A percentile compares a stretch with the other conserved stretches of the same genome.
Conservation (phyloP, 2,888 invertebrate genomes). For the Pilophorus perplexus region DNA sequence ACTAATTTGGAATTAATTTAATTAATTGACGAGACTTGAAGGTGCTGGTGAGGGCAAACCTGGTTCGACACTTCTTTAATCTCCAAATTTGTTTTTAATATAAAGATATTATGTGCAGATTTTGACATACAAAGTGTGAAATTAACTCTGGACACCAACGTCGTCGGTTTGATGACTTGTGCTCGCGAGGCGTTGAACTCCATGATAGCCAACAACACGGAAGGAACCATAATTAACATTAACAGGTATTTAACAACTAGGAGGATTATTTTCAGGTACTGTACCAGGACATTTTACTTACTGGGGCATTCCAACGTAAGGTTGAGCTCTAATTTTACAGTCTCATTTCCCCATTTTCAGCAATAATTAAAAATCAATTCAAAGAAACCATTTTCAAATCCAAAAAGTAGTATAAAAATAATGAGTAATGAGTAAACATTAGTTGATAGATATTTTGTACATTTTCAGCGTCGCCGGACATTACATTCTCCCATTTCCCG, state of each 20-base stretch:
- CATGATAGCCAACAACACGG: slow-evolving; percentile 53
- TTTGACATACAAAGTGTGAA: neutral
- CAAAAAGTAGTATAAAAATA: neutral
- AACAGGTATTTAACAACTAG: too few species aligned
- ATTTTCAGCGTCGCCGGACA: slow-evolving; percentile 21
- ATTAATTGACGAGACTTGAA: too few species aligned
- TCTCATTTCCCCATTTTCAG: too few species aligned
- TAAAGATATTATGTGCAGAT: neutral
- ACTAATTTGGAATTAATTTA: too few species aligned
- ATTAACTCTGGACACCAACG: slow-evolving; percentile 56
- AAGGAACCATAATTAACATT: slow-evolving; percentile 57
- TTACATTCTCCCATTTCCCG: neutral
- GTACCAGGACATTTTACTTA: too few species aligned
- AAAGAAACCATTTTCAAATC: neutral
- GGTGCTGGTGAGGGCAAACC: too few species aligned
- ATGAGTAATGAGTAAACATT: too few species aligned
- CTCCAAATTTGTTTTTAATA: neutral
- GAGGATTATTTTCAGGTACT: too few species aligned
- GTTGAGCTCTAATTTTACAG: neutral
- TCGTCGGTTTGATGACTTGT: slow-evolving; percentile 58
- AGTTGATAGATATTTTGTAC: too few species aligned
- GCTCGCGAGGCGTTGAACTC: slow-evolving; percentile 55
- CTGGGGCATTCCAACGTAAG: too few species aligned
- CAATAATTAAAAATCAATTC: neutral
- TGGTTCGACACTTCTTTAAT: neutral